Evolutionary conservation across 2,888 invertebrate species (phyloP).

Genomic region (Tinea pellionella): DNA sequence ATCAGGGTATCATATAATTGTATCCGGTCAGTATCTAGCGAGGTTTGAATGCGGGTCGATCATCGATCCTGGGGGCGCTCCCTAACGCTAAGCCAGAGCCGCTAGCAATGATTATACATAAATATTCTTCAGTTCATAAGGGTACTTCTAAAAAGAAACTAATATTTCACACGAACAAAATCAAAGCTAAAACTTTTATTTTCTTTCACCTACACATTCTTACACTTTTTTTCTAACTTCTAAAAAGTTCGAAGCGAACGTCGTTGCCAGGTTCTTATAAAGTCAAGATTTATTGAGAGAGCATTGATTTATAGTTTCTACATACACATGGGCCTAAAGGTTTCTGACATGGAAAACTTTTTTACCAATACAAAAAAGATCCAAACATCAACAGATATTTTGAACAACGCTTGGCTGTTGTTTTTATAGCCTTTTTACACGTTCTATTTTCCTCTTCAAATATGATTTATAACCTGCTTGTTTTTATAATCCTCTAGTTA

Average conservation of each 20-base stretch:
- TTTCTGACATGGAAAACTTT: neutral
- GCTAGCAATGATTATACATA: no score
- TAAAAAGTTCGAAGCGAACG: neutral
- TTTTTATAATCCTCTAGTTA: no score
- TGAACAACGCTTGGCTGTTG: neutral
- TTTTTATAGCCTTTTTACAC: neutral
- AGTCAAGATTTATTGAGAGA: constrained; percentile 12
- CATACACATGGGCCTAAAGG: constrained; percentile 7
- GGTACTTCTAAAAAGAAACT: no score
- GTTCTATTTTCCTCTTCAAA: neutral
- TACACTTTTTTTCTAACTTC: neutral
- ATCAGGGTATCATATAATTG: no score
- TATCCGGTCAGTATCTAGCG: no score
- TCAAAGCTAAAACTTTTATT: neutral
- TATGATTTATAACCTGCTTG: neutral
- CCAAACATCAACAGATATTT: neutral
- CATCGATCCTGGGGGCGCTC: no score
- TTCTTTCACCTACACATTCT: neutral
- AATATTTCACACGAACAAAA: constrained; percentile 2
- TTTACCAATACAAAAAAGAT: constrained; percentile 11
- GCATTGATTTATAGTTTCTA: constrained; percentile 9
- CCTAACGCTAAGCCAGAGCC: no score
- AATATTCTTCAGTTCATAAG: no score
- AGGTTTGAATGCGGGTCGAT: no score
- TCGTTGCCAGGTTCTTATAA: constrained; percentile 12